phyloP scores from a whole-genome alignment of 2,797 vertebrate genomes.

The Sebastes dallii region DNA sequence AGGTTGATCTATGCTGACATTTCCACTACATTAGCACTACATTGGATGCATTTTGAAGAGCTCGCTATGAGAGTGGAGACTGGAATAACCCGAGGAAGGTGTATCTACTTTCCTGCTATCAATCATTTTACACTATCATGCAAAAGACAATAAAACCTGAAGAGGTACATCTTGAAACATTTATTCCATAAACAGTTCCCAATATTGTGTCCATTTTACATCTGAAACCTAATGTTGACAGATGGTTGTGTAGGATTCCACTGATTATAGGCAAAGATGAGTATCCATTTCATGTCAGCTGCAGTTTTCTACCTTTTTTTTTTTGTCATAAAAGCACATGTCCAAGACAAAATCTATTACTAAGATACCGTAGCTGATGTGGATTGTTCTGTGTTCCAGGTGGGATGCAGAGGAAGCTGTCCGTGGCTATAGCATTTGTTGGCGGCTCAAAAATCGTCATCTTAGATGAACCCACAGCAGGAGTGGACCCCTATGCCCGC shows the following conservation, averaged over 20 bases:
- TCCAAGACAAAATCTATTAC: background rate
- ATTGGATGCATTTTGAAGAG: constrained; percentile 68
- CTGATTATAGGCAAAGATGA: background rate
- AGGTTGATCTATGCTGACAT: constrained; percentile 78
- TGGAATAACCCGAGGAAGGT: constrained; percentile 44
- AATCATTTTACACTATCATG: constrained; percentile 40
- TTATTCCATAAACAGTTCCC: constrained; percentile 30
- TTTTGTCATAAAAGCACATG: background rate
- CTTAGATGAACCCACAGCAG: constrained; percentile 96
- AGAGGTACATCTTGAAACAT: constrained; percentile 29
- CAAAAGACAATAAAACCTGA: constrained; percentile 57
- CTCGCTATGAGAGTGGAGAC: constrained; percentile 29
- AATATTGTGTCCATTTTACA: constrained; percentile 24
- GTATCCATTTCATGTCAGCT: background rate
- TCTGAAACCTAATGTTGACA: constrained; percentile 29
- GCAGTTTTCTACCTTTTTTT: background rate
- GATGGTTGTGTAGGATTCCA: background rate
- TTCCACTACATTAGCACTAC: constrained; percentile 78
- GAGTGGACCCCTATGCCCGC: constrained; percentile 97
- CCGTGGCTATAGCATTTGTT: constrained; percentile 95
- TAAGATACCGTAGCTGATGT: background rate
- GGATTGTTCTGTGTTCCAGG: constrained; percentile 75
- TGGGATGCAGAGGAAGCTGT: constrained; percentile 98
- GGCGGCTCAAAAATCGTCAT: constrained; percentile 96
- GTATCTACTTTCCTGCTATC: constrained; percentile 43